Conservation (phyloP, 2,113 vertebrate species). For the Kryptolebias marmoratus region DNA sequence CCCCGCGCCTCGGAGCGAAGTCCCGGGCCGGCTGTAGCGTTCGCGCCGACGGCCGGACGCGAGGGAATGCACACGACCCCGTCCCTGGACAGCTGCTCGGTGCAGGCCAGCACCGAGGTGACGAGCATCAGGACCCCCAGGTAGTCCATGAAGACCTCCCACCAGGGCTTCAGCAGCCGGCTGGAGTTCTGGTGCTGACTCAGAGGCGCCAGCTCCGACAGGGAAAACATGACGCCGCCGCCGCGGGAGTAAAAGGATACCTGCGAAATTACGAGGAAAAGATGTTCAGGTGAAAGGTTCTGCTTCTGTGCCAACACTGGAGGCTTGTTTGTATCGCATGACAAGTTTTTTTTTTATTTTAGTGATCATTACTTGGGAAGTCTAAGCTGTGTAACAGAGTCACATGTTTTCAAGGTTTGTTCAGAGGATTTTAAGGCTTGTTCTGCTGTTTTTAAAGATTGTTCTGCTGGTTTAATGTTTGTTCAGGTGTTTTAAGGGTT, state of each 20-base stretch:
- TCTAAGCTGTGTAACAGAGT: background rate
- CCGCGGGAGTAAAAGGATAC: background rate
- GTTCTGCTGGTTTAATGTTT: too few species aligned
- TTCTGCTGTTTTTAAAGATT: too few species aligned
- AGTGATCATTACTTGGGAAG: too few species aligned
- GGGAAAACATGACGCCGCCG: conserved; percentile 77
- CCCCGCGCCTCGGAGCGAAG: conserved; percentile 39
- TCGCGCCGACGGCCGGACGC: conserved; percentile 24
- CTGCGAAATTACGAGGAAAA: conserved; percentile 9
- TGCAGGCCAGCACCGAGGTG: conserved; percentile 83
- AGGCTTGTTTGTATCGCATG: background rate
- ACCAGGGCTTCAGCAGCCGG: conserved; percentile 86
- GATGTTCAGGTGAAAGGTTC: background rate
- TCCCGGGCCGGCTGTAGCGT: background rate
- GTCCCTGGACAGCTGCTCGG: conserved; percentile 81
- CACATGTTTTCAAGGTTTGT: too few species aligned
- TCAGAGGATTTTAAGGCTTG: too few species aligned
- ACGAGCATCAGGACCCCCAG: conserved; percentile 85
- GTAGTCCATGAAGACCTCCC: conserved; percentile 88
- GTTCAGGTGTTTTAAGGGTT: too few species aligned
- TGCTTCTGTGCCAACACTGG: too few species aligned
- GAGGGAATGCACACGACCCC: conserved; percentile 82
- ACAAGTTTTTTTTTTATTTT: too few species aligned
- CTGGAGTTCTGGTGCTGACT: conserved; percentile 74
- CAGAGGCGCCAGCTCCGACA: conserved; percentile 80